phyloP scores from a whole-genome alignment of 2,888 invertebrate genomes.

The Chymomyza caudatula region DNA sequence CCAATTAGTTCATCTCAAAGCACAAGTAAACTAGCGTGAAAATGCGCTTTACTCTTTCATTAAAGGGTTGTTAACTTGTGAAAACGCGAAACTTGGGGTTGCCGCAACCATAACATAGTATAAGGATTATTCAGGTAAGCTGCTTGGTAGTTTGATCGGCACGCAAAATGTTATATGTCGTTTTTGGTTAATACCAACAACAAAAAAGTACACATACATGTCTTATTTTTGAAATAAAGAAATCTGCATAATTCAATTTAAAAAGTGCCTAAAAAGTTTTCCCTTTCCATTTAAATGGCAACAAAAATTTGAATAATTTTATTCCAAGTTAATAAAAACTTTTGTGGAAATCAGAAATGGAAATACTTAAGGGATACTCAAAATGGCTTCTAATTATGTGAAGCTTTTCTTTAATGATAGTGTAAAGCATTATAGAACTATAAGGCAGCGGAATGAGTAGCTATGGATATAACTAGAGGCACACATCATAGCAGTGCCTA shows the following conservation, averaged over 20 bases:
- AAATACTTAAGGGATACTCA: too few species aligned
- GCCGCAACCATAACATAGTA: background rate
- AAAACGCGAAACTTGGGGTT: background rate
- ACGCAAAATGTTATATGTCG: background rate
- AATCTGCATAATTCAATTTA: slow-evolving; percentile 49
- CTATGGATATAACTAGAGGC: too few species aligned
- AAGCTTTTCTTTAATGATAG: too few species aligned
- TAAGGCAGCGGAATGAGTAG: too few species aligned
- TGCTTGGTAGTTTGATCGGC: background rate
- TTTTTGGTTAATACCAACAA: too few species aligned
- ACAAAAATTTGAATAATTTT: slow-evolving; percentile 38
- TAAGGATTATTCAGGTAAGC: background rate
- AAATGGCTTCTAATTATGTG: too few species aligned
- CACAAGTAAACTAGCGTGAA: background rate
- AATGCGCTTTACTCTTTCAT: background rate
- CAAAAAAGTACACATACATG: background rate
- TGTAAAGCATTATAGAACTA: too few species aligned
- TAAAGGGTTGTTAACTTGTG: background rate
- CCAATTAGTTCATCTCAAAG: slow-evolving; percentile 10
- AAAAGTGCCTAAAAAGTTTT: slow-evolving; percentile 22
- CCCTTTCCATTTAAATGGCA: slow-evolving; percentile 21
- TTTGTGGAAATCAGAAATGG: too few species aligned
- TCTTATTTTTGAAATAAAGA: too few species aligned
- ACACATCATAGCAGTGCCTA: too few species aligned
- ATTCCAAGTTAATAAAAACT: background rate